Evolutionary conservation across 1,140 invertebrate genomes (phyloP), one percentile per base, ranked within the genome.

Genomic region (Sycophila sp.): DNA sequence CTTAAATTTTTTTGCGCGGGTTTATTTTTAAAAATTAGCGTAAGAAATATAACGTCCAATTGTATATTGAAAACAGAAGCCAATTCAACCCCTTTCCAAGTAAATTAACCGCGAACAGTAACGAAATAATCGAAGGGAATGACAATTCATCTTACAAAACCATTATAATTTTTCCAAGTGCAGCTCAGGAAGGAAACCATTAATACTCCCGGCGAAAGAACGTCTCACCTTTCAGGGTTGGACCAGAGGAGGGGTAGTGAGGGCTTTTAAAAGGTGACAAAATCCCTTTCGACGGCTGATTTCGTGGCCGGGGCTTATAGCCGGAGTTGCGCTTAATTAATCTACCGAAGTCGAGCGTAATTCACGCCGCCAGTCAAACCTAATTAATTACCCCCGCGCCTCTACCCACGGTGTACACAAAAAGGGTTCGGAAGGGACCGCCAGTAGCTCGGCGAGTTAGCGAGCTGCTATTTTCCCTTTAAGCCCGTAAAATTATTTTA

Each of bases 251-350:
- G 49, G 8, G 22, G 7, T 1, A 19, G 58, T 55, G 19, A 2
- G 19, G 56, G 70, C 55, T 67, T 77, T 83, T 83, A 81, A 82
- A 83, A 84, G 81, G 81, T 81, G 82, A 84, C 82, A 83, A 85
- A 83, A 84, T 83, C 77, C 76, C 69, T 77, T n/a, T 76, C 69
- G 73, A 77, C 49, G 67, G 71, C 64, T 76, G 70, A 73, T 75
- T 68, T 49, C 60, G 60, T 60, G 45, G 51, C 69, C 60, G 75
- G 74, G 80, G 78, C 73, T 70, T 74, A 75, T 76, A 13, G 73
- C 24, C 15, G n/a, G 78, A 83, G 75, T 81, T 84, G 77, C 81
- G 75, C 82, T 83, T 83, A 85, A 85, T 85, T 85, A 85, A 85
- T 82, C 76, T 80, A 81, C 75, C 74, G 69, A 55, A 69, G 67